Evolutionary conservation across 2,888 invertebrate genomes (phyloP), one percentile per base, ranked within the genome.

Genomic region (Charanyca ferruginea): DNA sequence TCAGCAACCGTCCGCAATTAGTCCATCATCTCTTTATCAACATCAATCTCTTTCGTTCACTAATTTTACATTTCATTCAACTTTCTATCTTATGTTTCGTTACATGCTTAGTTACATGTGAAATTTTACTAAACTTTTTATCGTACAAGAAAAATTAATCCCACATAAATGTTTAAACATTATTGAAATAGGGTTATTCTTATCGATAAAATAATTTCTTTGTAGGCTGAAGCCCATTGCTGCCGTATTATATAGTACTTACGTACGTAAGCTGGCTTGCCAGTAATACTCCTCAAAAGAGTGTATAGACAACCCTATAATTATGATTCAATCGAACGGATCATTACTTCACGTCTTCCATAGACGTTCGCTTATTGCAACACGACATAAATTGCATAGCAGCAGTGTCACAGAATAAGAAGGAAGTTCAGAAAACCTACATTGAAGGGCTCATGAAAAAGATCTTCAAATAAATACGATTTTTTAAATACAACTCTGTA

Each of bases 311-410:
- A 69, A n/a, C 48, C 53, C 63, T 58, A 45, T 53, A 48, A 57
- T 70, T 62, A 63, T 58, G 58, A 59, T 71, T 70, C 53, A 59
- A 54, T 71, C 16, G 41, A 58, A 16, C 41, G 41, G 18, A 44
- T 47, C 70, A 44, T 54, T 58, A 63, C 22, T 51, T 55, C 41
- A 68, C 16, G 54, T 22, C 48, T 32, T 54, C 38, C 48, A n/a
- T 25, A 25, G 32, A 22, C 28, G 44, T 22, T 41, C 23, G 23
- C 49, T 16, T 58, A 28, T 58, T 52, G 38, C 48, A 41, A 35
- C 51, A 32, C n/a, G 47, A 18, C 47, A 63, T 41, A 20, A 23
- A 47, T 53, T 42, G 47, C 28, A 38, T 23, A 25, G 28, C 32
- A 42, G 52, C 20, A 3, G 16, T 11, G 16, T 9, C 22, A 44